Percentiles rank a stretch among this genome's conserved stretches.
Conservation (phyloP, 2,888 invertebrate species). For the Metellina segmentata region DNA sequence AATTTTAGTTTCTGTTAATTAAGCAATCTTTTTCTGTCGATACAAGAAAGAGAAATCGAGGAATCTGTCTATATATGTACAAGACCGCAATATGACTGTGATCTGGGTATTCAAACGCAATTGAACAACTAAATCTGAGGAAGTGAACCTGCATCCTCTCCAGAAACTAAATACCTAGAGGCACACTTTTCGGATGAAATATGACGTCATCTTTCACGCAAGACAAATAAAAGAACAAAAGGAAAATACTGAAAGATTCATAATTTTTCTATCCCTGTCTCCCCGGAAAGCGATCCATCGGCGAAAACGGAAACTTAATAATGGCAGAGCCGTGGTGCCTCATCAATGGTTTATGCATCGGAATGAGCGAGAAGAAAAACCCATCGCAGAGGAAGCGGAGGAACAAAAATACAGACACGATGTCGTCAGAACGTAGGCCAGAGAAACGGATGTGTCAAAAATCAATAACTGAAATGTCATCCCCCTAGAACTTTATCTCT, state of each 20-base stretch:
- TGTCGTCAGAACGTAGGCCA: slow-evolving; percentile 58
- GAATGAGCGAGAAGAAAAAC: neutral
- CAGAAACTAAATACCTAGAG: neutral
- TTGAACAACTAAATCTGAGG: neutral
- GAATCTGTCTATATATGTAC: too few species aligned
- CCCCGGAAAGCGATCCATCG: neutral
- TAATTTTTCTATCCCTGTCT: neutral
- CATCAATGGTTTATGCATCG: slow-evolving; percentile 12
- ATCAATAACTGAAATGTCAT: slow-evolving; percentile 76
- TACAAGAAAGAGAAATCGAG: too few species aligned
- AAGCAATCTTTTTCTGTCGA: too few species aligned
- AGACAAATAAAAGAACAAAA: neutral
- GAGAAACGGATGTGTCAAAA: slow-evolving; percentile 71
- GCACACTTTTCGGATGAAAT: neutral
- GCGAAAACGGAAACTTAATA: slow-evolving; percentile 23
- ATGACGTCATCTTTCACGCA: neutral
- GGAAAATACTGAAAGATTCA: neutral
- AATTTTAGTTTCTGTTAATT: too few species aligned
- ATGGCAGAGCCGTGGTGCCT: slow-evolving; percentile 2
- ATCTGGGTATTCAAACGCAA: too few species aligned
- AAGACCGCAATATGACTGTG: too few species aligned
- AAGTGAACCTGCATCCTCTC: neutral
- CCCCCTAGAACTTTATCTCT: slow-evolving; percentile 63
- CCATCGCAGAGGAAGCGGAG: neutral
- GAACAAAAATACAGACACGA: slow-evolving; percentile 59